Conservation (phyloP, 2,797 vertebrate genomes). For the Thripadectes ignobilis region DNA sequence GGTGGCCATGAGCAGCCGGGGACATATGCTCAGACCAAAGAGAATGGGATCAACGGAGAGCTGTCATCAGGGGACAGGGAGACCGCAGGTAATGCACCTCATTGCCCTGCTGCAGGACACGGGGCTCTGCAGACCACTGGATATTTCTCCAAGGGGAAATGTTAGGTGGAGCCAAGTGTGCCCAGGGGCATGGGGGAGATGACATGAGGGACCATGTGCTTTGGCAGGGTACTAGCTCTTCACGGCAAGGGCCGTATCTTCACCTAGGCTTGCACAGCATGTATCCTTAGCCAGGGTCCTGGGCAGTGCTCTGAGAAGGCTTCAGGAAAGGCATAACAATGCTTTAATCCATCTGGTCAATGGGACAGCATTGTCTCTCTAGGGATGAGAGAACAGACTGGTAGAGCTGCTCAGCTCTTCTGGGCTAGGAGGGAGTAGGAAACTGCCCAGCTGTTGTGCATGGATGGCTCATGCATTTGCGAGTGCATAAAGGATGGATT, state of each 20-base stretch:
- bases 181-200: neutral
- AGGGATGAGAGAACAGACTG: neutral
- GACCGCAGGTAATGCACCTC: slow-evolving; percentile 87
- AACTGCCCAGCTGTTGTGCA: neutral
- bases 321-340: neutral
- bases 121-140: neutral
- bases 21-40: slow-evolving; percentile 83
- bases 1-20: slow-evolving; percentile 74
- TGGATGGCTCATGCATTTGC: accelerated
- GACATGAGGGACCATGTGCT: accelerated
- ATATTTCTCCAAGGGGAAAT: neutral
- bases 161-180: neutral
- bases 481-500: neutral
- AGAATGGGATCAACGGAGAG: slow-evolving; percentile 98
- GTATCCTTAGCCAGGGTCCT: neutral
- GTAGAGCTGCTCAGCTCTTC: neutral
- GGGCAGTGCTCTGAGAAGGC: neutral
- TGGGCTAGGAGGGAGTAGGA: neutral
- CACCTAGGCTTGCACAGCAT: neutral
- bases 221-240: neutral
- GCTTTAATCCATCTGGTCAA: neutral
- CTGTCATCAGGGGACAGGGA: slow-evolving; percentile 85
- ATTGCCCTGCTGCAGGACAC: neutral
- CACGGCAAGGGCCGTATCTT: neutral
- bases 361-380: neutral